Conservation (phyloP, 2,797 vertebrate genomes). For the Cuniculus paca region DNA sequence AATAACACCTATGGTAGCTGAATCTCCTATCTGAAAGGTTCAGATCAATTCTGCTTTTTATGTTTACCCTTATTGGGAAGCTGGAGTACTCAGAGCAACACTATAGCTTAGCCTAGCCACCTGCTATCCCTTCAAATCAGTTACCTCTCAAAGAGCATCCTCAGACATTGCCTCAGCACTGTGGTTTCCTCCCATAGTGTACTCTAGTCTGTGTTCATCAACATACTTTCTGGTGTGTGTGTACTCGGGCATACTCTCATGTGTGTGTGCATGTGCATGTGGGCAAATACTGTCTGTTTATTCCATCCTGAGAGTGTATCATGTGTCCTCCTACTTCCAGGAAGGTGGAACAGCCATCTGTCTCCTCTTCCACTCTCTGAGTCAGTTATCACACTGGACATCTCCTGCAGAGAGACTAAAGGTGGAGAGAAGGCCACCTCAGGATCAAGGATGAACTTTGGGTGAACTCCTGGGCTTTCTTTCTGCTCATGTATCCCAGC, state of each 20-base stretch:
- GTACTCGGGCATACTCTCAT: background rate
- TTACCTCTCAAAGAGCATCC: rapidly evolving
- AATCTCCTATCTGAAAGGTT: background rate
- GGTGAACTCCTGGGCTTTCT: background rate
- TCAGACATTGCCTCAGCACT: background rate
- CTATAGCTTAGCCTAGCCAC: rapidly evolving
- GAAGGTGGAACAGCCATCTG: background rate
- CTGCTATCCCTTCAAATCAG: rapidly evolving
- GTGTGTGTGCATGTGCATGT: no score
- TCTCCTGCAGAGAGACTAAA: background rate
- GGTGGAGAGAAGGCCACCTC: background rate
- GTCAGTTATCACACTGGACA: no score
- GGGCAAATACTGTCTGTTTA: background rate
- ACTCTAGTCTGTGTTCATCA: background rate
- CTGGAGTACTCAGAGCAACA: background rate
- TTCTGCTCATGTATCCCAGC: background rate
- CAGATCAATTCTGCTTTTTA: background rate
- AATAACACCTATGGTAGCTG: background rate
- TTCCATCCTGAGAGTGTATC: background rate
- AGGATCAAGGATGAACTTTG: rapidly evolving
- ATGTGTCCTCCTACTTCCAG: no score
- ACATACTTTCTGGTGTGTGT: no score
- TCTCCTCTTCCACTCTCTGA: background rate
- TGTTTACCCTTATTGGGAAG: background rate
- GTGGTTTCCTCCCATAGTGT: rapidly evolving